Base-by-base conservation (phyloP, 2,888 invertebrate species). In the Yponomeuta malinellus region DNA sequence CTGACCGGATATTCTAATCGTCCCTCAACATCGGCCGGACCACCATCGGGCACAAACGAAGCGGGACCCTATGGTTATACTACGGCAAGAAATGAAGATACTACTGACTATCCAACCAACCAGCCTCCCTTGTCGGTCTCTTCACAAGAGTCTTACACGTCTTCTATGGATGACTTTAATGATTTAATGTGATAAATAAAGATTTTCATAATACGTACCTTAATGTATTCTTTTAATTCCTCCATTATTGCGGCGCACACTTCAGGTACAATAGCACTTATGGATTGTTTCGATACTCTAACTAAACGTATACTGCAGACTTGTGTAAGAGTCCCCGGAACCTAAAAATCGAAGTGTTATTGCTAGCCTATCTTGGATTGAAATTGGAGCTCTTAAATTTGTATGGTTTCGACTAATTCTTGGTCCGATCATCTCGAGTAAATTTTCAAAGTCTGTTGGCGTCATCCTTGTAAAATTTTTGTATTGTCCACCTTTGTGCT, bases 251-350 rank as follows among this genome's bases (percentile, higher is more conserved):
- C 70, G 29, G 63, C 63, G 23, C 70, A 70, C 31, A 63, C 63
- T 70, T 70, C 63, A 12, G 70, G 70, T 31, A 70, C 29, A 12
- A 70, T 70, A 12, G 63, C 37, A 29, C 31, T 31, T 70, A 70
- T 70, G 10, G 63, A n/a, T 70, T 70, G 70, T 37, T 70, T 70
- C 12, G 70, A 70, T 31, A 70, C 37, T 10, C 23, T 31, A 70
- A 70, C 23, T 31, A 70, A 70, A 70, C 59, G 23, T 10, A 29
- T 70, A 69, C 31, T 63, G 70, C n/a, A 70, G 37, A 63, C 70
- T 70, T 23, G 63, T 37, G 63, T 63, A 70, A 31, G 70, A 70
- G 23, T 70, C 63, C 15, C 70, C 70, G 10, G 70, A 63, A 37
- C 63, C 59, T 33, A 70, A 70, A 63, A 33, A 70, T 63, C 70